Evolutionary conservation across 1,140 invertebrate species (phyloP).

Genomic region (Drosophila punjabiensis): DNA sequence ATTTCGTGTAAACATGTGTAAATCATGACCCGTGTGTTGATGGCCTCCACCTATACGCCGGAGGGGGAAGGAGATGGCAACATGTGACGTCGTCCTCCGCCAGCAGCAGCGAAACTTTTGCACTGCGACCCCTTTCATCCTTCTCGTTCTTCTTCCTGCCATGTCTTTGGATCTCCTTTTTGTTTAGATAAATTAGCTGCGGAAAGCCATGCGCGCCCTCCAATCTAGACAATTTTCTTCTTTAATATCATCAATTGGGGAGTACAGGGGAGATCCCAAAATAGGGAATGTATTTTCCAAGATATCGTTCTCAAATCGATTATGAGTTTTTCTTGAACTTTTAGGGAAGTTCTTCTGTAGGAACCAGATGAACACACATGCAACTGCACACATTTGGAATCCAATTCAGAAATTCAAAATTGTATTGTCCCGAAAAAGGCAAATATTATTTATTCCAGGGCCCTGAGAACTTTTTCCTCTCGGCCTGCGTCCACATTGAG

Average conservation of each 20-base stretch:
- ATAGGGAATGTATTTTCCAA: background rate
- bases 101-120: conserved; percentile 54
- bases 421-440: conserved; percentile 54
- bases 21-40: conserved; percentile 79
- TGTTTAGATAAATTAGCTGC: conserved; percentile 61
- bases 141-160: background rate
- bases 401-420: conserved; percentile 32
- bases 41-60: conserved; percentile 59
- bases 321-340: background rate
- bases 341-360: background rate
- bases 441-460: conserved; percentile 59
- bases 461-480: conserved; percentile 71
- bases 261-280: background rate
- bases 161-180: conserved; percentile 17
- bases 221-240: background rate
- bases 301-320: background rate
- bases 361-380: background rate
- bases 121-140: conserved; percentile 56
- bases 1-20: conserved; percentile 79
- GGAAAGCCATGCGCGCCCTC: conserved; percentile 46
- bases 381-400: conserved; percentile 70
- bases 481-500: conserved; percentile 61
- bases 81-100: conserved; percentile 65
- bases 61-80: conserved; percentile 1
- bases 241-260: conserved; percentile 29